Evolutionary conservation across 2,888 invertebrate species (phyloP), one percentile per base, ranked within the genome.

Genomic region (Epistrophella euchroma): DNA sequence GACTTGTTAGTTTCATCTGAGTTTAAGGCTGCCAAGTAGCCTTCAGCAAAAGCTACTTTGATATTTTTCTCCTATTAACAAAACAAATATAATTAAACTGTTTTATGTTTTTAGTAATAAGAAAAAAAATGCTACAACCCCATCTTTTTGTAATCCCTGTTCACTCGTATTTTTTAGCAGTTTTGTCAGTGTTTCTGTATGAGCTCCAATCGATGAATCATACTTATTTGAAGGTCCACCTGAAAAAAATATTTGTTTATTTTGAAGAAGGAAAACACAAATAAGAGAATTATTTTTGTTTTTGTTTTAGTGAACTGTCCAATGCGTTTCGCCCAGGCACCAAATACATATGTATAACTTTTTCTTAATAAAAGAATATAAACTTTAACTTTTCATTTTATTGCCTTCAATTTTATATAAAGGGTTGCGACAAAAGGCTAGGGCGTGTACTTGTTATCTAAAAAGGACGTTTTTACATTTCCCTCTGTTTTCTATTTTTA

Each of bases 1-100:
- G 92, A 90, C 83, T 92, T 92, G 7, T 91, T 91, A 47, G 91
- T 90, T 84, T 92, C 93, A 37, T 92, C 91, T 0, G 92, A 89
- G 76, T 90, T 93, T 79, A 93, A 93, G 89, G 97, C 97, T 71
- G 97, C 95, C 81, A 97, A 91, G 91, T 97, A 98, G 0, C 98
- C 98, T 92, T 98, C 98, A 43, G 97, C 97, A 93, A 98, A 98
- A 0, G 98, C 98, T 77, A 97, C 94, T 93, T 97, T 97, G 76
- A 97, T 94, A 90, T 95, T 95, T 88, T 96, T 95, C 88, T 95
- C 95, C 91, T 97, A 95, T 0, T 47, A 64, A 60, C 43, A 52
- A 50, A 9, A 1, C 9, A 47, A 22, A 25, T n/a, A 35, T 17
- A 13, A 32, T 7, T 32, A 32, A 1, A n/a, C n/a, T 32, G 9